These are phyloP conservation scores for Latrodectus geometricus DNA, from an alignment of 1,140 invertebrate genomes.

Conservation along the genomic window DNA sequence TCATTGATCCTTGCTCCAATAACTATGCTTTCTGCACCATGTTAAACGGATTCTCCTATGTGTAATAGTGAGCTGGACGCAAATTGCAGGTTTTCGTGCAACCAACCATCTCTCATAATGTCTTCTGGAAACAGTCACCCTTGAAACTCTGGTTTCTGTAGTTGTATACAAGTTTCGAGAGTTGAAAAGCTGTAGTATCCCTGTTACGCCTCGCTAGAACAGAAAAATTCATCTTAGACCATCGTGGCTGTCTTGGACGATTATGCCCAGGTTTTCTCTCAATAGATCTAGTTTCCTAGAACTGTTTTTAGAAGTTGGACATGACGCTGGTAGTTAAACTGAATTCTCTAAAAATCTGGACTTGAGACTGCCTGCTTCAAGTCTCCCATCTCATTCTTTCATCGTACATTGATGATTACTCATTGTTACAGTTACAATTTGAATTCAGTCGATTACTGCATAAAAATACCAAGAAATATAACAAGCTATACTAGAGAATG, in stretches of 20 bases:
- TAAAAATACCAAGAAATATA: too few relatives aligned
- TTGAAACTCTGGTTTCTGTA: background rate
- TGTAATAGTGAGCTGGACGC: background rate
- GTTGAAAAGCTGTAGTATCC: background rate
- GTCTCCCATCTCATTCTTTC: too few relatives aligned
- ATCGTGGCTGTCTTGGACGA: background rate
- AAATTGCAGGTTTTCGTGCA: conserved; percentile 10
- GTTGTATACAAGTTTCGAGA: background rate
- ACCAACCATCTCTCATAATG: conserved; percentile 2
- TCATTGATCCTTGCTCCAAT: background rate
- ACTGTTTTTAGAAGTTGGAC: background rate
- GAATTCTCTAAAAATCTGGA: too few relatives aligned
- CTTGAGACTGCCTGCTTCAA: too few relatives aligned
- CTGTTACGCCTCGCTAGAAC: background rate
- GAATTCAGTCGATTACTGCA: too few relatives aligned
- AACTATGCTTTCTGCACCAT: background rate
- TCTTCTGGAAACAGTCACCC: conserved; percentile 7
- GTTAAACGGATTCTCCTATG: conserved; percentile 1
- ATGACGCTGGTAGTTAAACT: conserved; percentile 5
- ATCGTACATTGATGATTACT: too few relatives aligned
- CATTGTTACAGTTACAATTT: too few relatives aligned
- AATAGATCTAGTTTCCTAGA: conserved; percentile 1
- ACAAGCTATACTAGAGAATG: too few relatives aligned
- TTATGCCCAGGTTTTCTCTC: background rate
- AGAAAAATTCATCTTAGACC: background rate